Base-by-base conservation (phyloP, 2,888 invertebrate genomes). In the Clepsis dumicolana region DNA sequence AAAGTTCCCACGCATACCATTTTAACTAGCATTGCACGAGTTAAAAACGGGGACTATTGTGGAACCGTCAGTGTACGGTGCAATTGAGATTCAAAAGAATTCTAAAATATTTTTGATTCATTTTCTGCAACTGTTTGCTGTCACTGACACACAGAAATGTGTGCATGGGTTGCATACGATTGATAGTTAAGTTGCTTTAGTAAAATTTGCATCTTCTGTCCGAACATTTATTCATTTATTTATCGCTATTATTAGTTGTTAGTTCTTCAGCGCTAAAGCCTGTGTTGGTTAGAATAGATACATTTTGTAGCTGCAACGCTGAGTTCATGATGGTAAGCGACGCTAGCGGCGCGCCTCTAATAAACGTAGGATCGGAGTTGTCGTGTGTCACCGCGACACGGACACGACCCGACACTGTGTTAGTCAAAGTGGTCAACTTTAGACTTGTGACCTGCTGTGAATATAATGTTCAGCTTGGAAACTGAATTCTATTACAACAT, bases 281-380 rank as follows among this genome's bases (percentile, higher is more conserved):
- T 10, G 24, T 14, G 24, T n/a, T 18, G 38, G 27, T 7, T 38
- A 27, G 25, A 27, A 27, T 14, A 8, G 35, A 14, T 14, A 21
- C 56, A 29, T 56, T 56, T 56, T 21, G 56, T n/a, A 59, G 35
- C 38, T n/a, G 57, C 27, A 21, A 59, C 25, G 59, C 41, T 41
- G 27, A 25, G 41, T 18, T 54, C 54, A 12, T 59, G 21, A 35
- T 59, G 25, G 38, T 10, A 25, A 44, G 59, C 59, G 59, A 16
- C 59, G 44, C 59, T 10, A 21, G 59, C 14, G 59, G 8, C 59
- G 18, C 27, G 12, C 25, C 59, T 59, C 27, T 59, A 27, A 59
- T 59, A 59, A 44, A 41, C 44, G 27, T 27, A 44, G 35, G 27
- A 25, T 12, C 41, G 10, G 1, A 35, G 24, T 18, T 24, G 38